These are phyloP conservation scores for Ostrea denselamellosa DNA, from an alignment of 1,140 invertebrate species.

Conservation along the genomic window DNA sequence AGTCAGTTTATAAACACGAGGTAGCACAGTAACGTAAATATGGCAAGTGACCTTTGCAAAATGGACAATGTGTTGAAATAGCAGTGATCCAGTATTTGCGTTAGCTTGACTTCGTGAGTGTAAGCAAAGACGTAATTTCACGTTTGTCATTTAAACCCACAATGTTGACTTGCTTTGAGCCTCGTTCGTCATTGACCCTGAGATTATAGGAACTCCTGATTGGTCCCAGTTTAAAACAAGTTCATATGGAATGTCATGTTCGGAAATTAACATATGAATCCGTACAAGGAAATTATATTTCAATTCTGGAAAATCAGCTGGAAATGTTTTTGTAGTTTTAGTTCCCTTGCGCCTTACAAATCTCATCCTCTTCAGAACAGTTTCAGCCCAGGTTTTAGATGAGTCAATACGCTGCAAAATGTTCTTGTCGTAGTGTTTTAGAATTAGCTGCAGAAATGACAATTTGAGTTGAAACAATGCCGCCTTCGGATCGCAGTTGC, in stretches of 20 bases:
- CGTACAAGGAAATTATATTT: not conserved
- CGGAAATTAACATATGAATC: not conserved
- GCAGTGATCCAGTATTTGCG: too few relatives aligned
- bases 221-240: not conserved
- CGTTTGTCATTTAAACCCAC: too few relatives aligned
- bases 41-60: too few relatives aligned
- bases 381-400: not conserved
- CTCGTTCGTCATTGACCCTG: too few relatives aligned
- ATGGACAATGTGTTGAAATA: too few relatives aligned
- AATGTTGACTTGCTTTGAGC: too few relatives aligned
- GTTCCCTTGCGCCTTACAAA: not conserved
- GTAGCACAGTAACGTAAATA: too few relatives aligned
- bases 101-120: too few relatives aligned
- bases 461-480: conserved; percentile 23
- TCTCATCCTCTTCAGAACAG: not conserved
- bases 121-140: too few relatives aligned
- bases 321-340: not conserved
- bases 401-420: not conserved
- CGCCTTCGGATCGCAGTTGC: not conserved
- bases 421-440: not conserved
- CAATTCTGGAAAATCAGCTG: not conserved
- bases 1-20: too few relatives aligned
- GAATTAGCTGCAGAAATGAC: not conserved
- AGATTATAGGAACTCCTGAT: too few relatives aligned
- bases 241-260: not conserved